These are phyloP conservation scores for Agriopis leucophaearia DNA, from an alignment of 2,888 invertebrate species.

Conservation along the genomic window DNA sequence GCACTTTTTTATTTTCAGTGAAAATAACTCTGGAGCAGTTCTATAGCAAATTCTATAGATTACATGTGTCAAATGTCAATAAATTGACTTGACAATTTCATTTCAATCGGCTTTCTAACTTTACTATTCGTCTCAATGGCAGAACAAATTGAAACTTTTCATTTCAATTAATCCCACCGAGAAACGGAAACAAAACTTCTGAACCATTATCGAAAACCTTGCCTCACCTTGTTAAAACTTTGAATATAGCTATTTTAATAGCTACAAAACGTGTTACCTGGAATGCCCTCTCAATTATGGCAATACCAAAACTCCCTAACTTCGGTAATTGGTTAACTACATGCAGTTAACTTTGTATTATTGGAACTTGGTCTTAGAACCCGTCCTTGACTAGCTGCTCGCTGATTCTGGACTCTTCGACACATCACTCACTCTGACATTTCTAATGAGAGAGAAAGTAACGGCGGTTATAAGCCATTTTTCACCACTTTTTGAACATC, in stretches of 20 bases:
- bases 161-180: conserved; percentile 4
- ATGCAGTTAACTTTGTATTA: conserved; percentile 33
- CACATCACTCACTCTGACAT: too few relatives aligned
- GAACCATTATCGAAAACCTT: conserved; percentile 19
- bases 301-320: conserved; percentile 25
- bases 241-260: conserved; percentile 23
- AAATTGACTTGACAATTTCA: too few relatives aligned
- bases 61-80: too few relatives aligned
- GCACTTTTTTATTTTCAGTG: too few relatives aligned
- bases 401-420: background rate
- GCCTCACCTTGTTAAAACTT: conserved; percentile 24
- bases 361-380: conserved; percentile 15
- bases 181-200: conserved; percentile 11
- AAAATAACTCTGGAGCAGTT: too few relatives aligned
- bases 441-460: too few relatives aligned
- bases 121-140: background rate
- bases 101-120: background rate
- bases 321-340: conserved; percentile 32
- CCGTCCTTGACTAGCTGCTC: background rate
- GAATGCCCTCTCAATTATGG: conserved; percentile 28
- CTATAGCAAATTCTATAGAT: too few relatives aligned
- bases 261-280: conserved; percentile 23
- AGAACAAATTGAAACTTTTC: conserved; percentile 12
- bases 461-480: too few relatives aligned
- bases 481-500: too few relatives aligned